These are phyloP conservation scores for Campopleginae sp. DNA, from an alignment of 2,888 invertebrate species.

Conservation along the genomic window DNA sequence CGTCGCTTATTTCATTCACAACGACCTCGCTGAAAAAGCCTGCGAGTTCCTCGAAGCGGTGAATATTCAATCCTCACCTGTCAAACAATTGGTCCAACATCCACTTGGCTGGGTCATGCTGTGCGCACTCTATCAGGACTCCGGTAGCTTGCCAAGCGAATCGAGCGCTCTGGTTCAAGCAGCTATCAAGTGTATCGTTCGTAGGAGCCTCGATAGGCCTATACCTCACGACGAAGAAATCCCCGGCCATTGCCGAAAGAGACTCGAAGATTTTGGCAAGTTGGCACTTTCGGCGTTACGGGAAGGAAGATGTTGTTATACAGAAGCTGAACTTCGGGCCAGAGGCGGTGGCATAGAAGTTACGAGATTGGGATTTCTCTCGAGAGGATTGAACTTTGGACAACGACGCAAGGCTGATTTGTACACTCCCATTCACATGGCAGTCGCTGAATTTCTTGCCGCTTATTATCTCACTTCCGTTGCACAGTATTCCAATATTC, in stretches of 20 bases:
- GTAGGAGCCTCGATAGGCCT: conserved; percentile 81
- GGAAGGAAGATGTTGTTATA: conserved; percentile 84
- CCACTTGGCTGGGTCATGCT: conserved; percentile 86
- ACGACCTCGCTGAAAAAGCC: conserved; percentile 81
- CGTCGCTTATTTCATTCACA: conserved; percentile 85
- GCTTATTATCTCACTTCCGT: conserved; percentile 86
- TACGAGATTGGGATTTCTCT: conserved; percentile 84
- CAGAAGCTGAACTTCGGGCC: conserved; percentile 85
- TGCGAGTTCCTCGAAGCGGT: conserved; percentile 83
- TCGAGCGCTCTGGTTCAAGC: conserved; percentile 82
- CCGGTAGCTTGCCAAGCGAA: conserved; percentile 81
- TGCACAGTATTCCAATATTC: conserved; percentile 85
- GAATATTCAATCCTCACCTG: conserved; percentile 81
- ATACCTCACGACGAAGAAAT: conserved; percentile 79
- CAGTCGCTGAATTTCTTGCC: conserved; percentile 85
- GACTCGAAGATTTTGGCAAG: conserved; percentile 85
- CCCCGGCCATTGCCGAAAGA: conserved; percentile 84
- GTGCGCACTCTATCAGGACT: conserved; percentile 85
- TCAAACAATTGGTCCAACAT: conserved; percentile 84
- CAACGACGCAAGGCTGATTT: conserved; percentile 84
- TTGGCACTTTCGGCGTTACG: conserved; percentile 85
- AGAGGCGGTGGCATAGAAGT: conserved; percentile 83
- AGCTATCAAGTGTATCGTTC: conserved; percentile 84
- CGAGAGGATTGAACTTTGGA: conserved; percentile 83
- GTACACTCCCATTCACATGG: conserved; percentile 85